Evolutionary conservation across 2,888 invertebrate genomes (phyloP), one percentile per base, ranked within the genome.

Genomic region (Lacanobia wlatinum): DNA sequence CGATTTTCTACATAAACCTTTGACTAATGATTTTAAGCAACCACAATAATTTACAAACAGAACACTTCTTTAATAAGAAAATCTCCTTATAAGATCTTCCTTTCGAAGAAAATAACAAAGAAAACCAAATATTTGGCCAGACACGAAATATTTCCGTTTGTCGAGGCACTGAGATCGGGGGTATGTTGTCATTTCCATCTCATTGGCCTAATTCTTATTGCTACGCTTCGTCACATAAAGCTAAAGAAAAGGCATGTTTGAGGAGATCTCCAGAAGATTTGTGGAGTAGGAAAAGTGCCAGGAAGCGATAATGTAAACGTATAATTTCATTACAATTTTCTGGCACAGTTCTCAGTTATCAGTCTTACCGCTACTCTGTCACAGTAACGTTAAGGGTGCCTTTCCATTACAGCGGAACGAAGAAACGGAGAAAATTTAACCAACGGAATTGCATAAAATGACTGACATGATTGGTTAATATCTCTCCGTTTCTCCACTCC

Each of bases 121-220:
- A 64, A 75, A 68, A n/a, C 14, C 16, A 58, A 68, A 18, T 53
- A 52, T 55, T 69, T 69, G 34, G 50, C 59, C 43, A 18, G 28
- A 52, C 10, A 38, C 9, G 38, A 21, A 64, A 73, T 71, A 48
- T 40, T 76, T 69, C 56, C 56, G 52, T 61, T 43, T 69, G 58
- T 61, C 59, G 34, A 21, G 10, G 5, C 28, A 21, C 50, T 52
- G n/a, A 77, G 21, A 63, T 59, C 46, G 58, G 48, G 76, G 46
- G 48, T 78, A 40, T 21, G 48, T 58, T 65, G 50, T 59, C n/a
- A 48, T 80, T 75, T 75, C 52, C 59, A 74, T 75, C 67, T 73
- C 66, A 74, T 80, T 77, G 46, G 28, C 63, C 59, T 75, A 58
- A 75, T 75, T 80, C 40, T 66, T 61, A 72, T 66, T 52, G 48